phyloP scores from a whole-genome alignment of 2,113 vertebrate species.

The Strigops habroptila region DNA sequence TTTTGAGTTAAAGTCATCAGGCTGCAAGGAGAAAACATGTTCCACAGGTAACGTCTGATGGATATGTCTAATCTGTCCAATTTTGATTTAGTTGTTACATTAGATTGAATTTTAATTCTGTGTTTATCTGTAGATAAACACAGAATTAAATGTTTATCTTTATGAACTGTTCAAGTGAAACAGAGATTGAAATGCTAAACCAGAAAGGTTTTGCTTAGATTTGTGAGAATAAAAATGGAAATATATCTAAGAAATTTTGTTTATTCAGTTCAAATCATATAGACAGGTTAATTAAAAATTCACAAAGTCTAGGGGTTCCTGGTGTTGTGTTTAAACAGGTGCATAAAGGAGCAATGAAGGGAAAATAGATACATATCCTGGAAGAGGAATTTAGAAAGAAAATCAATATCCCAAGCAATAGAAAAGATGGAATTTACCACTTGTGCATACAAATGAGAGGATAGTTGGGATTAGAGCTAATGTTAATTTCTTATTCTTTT shows the following conservation, averaged over 20 bases:
- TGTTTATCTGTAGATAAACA: constrained; percentile 32
- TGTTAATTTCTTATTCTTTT: neutral
- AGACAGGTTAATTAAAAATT: constrained; percentile 64
- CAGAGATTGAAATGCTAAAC: constrained; percentile 52
- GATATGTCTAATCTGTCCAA: neutral
- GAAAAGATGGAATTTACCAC: constrained; percentile 11
- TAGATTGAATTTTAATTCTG: constrained; percentile 32
- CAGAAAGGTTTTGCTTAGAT: constrained; percentile 52
- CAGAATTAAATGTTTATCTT: neutral
- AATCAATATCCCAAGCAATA: constrained; percentile 34
- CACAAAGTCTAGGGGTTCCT: constrained; percentile 33
- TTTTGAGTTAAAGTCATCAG: neutral
- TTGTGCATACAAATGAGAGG: constrained; percentile 18
- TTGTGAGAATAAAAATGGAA: constrained; percentile 40
- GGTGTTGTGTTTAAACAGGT: constrained; percentile 36
- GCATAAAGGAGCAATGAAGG: constrained; percentile 17
- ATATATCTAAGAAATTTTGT: constrained; percentile 43
- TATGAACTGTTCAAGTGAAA: constrained; percentile 29
- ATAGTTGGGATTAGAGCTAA: neutral
- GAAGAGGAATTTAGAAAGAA: constrained; percentile 31
- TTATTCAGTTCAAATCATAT: constrained; percentile 35
- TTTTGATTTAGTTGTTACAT: constrained; percentile 42
- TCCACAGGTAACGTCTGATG: neutral
- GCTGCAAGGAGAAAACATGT: neutral
- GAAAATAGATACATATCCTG: constrained; percentile 15